Evolutionary conservation across 2,113 vertebrate species (phyloP).

Genomic region (Pachycephala philippinensis): DNA sequence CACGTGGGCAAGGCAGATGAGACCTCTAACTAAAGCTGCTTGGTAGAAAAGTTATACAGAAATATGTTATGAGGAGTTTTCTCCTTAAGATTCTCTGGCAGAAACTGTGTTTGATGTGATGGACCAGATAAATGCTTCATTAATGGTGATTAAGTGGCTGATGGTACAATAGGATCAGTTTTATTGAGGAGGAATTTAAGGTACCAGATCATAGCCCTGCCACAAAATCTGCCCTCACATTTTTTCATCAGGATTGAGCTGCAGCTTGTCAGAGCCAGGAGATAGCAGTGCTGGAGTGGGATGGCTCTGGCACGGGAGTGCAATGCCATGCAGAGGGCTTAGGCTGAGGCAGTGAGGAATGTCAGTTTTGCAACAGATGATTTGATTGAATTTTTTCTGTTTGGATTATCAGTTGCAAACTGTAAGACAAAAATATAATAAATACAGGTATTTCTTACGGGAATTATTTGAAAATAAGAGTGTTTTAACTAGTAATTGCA

Average conservation of each 20-base stretch:
- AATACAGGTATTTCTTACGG: neutral
- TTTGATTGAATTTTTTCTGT: neutral
- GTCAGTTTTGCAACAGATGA: neutral
- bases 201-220: neutral
- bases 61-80: neutral
- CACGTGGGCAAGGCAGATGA: rapidly evolving
- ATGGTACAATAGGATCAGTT: neutral
- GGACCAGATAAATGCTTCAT: neutral
- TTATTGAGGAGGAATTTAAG: neutral
- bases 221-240: neutral
- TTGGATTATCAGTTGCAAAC: neutral
- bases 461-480: neutral
- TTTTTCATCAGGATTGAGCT: neutral
- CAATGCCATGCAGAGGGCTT: rapidly evolving
- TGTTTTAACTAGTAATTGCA: neutral
- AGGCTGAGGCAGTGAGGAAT: neutral
- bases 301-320: neutral
- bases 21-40: neutral
- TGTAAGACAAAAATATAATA: neutral
- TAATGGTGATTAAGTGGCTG: neutral
- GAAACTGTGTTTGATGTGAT: neutral
- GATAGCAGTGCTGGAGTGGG: neutral
- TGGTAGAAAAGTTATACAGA: neutral
- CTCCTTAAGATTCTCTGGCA: neutral
- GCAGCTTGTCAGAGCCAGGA: neutral